A percentile compares a stretch with the other conserved stretches of the same genome.
Conservation (phyloP, 1,140 invertebrate genomes). For the Semibalanus balanoides region DNA sequence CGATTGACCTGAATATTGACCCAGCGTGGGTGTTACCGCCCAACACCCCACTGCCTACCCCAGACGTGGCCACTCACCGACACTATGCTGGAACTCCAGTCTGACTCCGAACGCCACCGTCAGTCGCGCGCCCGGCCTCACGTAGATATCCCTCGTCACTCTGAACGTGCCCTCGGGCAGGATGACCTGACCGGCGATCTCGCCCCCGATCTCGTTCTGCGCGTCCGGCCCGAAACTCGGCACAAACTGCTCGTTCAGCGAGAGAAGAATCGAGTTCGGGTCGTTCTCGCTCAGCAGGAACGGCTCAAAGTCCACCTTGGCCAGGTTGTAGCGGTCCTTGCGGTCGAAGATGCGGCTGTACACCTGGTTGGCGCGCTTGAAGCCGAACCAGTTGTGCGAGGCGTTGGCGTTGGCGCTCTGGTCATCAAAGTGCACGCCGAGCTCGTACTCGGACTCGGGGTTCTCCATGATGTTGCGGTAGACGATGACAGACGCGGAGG, state of each 20-base stretch:
- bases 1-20: no score
- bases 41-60: no score
- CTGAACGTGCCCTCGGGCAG: constrained; percentile 35
- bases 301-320: constrained; percentile 69
- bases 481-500: constrained; percentile 69
- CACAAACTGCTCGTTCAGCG: constrained; percentile 52
- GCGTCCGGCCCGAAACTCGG: constrained; percentile 50
- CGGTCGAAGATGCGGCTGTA: constrained; percentile 62
- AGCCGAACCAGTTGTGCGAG: constrained; percentile 88
- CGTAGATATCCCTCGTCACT: constrained; percentile 63
- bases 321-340: constrained; percentile 81
- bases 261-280: constrained; percentile 59
- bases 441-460: constrained; percentile 74
- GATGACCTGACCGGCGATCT: constrained; percentile 43
- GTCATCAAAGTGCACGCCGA: constrained; percentile 86
- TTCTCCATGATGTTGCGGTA: constrained; percentile 88
- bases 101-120: constrained; percentile 73
- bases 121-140: constrained; percentile 71
- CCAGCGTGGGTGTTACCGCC: no score
- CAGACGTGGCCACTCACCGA: constrained; percentile 29
- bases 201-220: constrained; percentile 73
- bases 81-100: constrained; percentile 42
- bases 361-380: constrained; percentile 54
- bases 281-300: constrained; percentile 71
- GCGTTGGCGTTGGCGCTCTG: constrained; percentile 85